These are phyloP conservation scores for Apomyelois bistriatella DNA, from an alignment of 2,888 invertebrate genomes.

Conservation along the genomic window DNA sequence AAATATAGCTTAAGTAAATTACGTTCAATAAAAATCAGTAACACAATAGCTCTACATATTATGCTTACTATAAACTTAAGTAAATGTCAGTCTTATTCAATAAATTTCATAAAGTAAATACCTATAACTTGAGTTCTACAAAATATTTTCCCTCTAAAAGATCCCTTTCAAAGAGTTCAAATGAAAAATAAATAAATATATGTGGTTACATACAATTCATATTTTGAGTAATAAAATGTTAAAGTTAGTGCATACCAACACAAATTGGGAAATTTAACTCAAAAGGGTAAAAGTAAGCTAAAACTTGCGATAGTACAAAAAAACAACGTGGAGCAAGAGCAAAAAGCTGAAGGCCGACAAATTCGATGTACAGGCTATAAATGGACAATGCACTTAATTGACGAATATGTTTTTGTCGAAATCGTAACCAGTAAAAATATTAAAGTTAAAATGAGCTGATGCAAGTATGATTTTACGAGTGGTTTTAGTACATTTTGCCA, in stretches of 20 bases:
- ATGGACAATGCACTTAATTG: conserved; percentile 6
- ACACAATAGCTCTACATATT: no score
- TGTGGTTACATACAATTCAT: no score
- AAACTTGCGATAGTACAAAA: neutral
- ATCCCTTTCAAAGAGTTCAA: no score
- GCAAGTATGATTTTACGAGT: neutral
- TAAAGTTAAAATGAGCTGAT: neutral
- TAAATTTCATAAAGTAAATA: no score
- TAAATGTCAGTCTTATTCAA: no score
- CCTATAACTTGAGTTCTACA: no score
- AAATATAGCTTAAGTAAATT: no score
- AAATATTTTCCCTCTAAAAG: no score
- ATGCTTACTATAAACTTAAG: no score
- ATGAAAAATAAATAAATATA: no score
- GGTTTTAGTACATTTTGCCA: neutral
- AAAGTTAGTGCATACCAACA: neutral
- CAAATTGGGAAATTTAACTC: neutral
- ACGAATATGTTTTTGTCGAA: conserved; percentile 1
- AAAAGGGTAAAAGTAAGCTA: neutral
- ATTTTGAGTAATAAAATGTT: neutral
- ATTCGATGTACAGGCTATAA: neutral
- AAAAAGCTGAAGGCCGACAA: conserved; percentile 1
- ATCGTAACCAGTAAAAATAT: neutral
- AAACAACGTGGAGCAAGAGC: neutral
- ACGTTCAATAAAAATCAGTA: no score